phyloP scores from a whole-genome alignment of 2,888 invertebrate species.

The Leptogaster cylindrica region DNA sequence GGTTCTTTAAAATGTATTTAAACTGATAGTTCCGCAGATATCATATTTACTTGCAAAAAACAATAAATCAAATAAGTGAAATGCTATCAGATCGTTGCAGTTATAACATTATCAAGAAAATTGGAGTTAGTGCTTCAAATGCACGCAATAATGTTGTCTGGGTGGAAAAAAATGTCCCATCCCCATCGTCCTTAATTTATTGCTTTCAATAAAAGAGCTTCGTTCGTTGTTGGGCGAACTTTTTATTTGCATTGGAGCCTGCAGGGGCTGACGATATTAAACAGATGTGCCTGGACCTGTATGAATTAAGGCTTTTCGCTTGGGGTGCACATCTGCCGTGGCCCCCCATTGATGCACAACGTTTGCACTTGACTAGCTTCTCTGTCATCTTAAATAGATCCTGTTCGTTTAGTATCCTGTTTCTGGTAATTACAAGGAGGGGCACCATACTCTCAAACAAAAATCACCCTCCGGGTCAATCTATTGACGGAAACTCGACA shows the following conservation, averaged over 20 bases:
- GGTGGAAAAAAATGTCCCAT: background rate
- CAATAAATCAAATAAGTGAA: no score
- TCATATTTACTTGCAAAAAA: no score
- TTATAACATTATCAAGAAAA: no score
- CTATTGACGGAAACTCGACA: background rate
- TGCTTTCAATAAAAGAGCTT: constrained; percentile 26
- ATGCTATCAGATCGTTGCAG: no score
- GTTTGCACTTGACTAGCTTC: background rate
- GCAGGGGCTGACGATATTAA: constrained; percentile 34
- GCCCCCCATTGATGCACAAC: background rate
- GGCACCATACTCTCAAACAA: constrained; percentile 1
- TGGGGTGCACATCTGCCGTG: background rate
- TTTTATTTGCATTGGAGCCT: constrained; percentile 29
- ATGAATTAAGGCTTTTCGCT: background rate
- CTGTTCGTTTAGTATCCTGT: background rate
- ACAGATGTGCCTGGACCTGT: constrained; percentile 21
- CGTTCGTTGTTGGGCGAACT: background rate
- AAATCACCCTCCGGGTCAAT: constrained; percentile 1
- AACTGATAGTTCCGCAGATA: no score
- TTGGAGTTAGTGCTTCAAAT: no score
- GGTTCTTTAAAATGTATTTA: no score
- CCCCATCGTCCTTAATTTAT: constrained; percentile 28
- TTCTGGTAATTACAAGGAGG: background rate
- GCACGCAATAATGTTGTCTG: constrained; percentile 1
- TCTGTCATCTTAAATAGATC: no score